phyloP scores from a whole-genome alignment of 92 coral and sea anemone species.

The Micromussa lordhowensis region DNA sequence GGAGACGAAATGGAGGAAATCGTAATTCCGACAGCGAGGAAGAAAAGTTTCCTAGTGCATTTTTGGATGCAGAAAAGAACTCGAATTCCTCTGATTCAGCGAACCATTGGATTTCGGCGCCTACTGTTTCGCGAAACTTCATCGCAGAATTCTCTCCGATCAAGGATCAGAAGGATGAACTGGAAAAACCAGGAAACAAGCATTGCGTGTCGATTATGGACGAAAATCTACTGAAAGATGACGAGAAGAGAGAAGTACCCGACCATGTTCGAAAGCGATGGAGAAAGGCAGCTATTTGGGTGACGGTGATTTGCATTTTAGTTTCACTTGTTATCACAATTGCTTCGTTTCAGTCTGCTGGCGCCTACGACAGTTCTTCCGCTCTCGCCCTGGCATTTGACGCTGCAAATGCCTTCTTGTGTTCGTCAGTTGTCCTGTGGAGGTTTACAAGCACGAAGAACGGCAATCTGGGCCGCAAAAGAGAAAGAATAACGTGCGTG shows the following conservation, averaged over 20 bases:
- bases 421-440: conserved; percentile 35
- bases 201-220: conserved; percentile 49
- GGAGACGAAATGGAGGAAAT: conserved; percentile 40
- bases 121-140: not conserved
- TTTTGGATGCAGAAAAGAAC: not conserved
- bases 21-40: conserved; percentile 13
- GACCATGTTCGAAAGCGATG: conserved; percentile 21
- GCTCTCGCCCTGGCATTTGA: conserved; percentile 43
- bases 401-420: conserved; percentile 9
- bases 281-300: conserved; percentile 49
- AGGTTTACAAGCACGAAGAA: conserved; percentile 20
- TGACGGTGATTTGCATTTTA: conserved; percentile 41
- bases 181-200: not conserved
- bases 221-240: conserved; percentile 35
- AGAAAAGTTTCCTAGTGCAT: not conserved
- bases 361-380: conserved; percentile 32
- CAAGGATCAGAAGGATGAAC: not conserved
- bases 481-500: conserved; percentile 21
- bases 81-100: not conserved
- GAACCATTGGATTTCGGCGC: not conserved
- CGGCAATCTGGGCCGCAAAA: conserved; percentile 34
- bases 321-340: conserved; percentile 22
- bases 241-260: conserved; percentile 28
- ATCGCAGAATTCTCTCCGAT: conserved; percentile 20
- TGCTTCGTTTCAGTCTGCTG: conserved; percentile 27